Evolutionary conservation across 2,797 vertebrate genomes (phyloP).

Genomic region (Aphelocoma californica): DNA sequence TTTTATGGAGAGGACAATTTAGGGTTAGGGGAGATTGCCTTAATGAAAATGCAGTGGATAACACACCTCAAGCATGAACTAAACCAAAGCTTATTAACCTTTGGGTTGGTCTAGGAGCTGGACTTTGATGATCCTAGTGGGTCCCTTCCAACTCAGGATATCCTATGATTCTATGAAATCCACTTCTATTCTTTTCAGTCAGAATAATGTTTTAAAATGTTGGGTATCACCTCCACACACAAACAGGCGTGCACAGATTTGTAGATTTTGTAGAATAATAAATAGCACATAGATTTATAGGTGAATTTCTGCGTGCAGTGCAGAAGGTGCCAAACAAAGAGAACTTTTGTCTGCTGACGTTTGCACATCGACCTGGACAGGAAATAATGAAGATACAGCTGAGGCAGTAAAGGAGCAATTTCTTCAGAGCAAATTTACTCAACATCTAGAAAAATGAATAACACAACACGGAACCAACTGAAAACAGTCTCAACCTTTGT

Average conservation of each 20-base stretch:
- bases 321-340: not conserved
- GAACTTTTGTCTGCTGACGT: not conserved
- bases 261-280: not conserved
- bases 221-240: not conserved
- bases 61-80: not conserved
- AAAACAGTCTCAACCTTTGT: slow-evolving; percentile 17
- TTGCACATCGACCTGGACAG: not conserved
- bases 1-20: not conserved
- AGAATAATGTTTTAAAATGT: not conserved
- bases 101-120: not conserved
- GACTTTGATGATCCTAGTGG: not conserved
- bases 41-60: not conserved
- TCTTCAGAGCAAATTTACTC: slow-evolving; percentile 19
- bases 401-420: not conserved
- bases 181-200: not conserved
- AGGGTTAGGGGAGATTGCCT: not conserved
- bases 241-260: not conserved
- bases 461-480: not conserved
- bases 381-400: not conserved
- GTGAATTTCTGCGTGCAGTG: not conserved
- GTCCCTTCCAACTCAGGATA: not conserved
- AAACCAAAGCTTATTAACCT: not conserved
- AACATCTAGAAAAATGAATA: slow-evolving; percentile 18
- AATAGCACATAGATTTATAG: not conserved
- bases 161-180: not conserved